Conservation (phyloP, 1,140 invertebrate genomes). For the Drosophila sulfurigaster region DNA sequence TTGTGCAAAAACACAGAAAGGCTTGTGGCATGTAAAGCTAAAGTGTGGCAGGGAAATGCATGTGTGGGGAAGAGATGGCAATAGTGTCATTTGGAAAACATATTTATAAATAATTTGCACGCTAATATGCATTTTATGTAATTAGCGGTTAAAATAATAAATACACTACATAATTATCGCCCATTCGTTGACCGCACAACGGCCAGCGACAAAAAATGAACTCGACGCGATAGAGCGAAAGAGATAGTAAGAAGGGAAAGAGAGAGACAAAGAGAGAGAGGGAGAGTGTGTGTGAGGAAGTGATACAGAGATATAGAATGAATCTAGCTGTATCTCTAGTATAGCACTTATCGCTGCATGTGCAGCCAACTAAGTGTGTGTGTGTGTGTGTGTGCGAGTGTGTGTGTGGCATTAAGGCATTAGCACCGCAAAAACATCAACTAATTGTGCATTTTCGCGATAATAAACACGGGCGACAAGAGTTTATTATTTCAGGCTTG, state of each 20-base stretch:
- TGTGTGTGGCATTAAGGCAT: slow-evolving; percentile 69
- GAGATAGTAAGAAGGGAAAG: background rate
- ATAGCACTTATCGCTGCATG: slow-evolving; percentile 65
- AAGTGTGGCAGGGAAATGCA: background rate
- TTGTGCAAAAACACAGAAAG: background rate
- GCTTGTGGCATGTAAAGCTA: slow-evolving; percentile 7
- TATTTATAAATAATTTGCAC: slow-evolving; percentile 82
- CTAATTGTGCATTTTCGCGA: slow-evolving; percentile 83
- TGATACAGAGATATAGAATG: slow-evolving; percentile 18
- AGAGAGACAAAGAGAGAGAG: slow-evolving; percentile 3
- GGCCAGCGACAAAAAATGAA: slow-evolving; percentile 63
- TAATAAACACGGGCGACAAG: slow-evolving; percentile 72
- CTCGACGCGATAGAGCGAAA: slow-evolving; percentile 26
- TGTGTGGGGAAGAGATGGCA: background rate
- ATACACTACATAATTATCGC: slow-evolving; percentile 82
- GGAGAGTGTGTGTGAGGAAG: background rate
- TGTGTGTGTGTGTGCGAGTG: slow-evolving; percentile 25
- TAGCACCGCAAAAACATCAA: slow-evolving; percentile 82
- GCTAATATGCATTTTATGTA: slow-evolving; percentile 83
- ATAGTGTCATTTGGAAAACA: slow-evolving; percentile 66
- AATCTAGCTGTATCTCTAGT: slow-evolving; percentile 45
- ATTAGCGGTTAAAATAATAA: slow-evolving; percentile 84
- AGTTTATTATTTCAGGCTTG: slow-evolving; percentile 79
- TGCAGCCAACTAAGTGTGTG: slow-evolving; percentile 34
- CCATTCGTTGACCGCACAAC: slow-evolving; percentile 73